Base-by-base conservation (phyloP, 2,113 vertebrate genomes). In the Hypocryptadius cinnamomeus region DNA sequence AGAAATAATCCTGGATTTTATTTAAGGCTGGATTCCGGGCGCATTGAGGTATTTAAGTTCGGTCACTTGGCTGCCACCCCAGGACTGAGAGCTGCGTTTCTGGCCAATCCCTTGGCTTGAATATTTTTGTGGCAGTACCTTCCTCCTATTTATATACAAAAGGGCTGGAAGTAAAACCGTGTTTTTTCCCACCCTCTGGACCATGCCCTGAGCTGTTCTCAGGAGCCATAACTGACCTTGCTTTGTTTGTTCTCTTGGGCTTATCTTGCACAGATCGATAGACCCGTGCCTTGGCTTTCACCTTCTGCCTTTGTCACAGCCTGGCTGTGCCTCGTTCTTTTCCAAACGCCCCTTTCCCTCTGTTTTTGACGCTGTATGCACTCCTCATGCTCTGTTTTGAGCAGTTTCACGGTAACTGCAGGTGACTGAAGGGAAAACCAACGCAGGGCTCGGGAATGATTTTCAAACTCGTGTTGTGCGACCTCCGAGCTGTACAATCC, bases 281-380 rank as follows among this genome's bases (percentile, higher is more conserved):
- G 54, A 70, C 51, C 73, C 61, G 50, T 18, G 3, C 39, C 78
- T 70, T 31, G 10, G 33, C 69, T 59, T 59, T 74, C 39, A 1
- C 77, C 13, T 23, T 24, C 39, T 40, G 50, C 8, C 0, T 37
- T 48, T 22, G 25, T 10, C 25, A 39, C 85, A 39, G 53, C 7
- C 74, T 24, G 76, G 11, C 66, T 9, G 9, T 15, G 24, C 56
- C 50, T 61, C 8, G 12, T 10, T 6, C 22, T n/a, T 20, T 47
- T 25, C 61, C 44, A 2, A 78, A 23, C 5, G 15, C 42, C 21
- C 0, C 5, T 35, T 63, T 17, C 60, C 30, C 42, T 6, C 1
- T 11, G 60, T 10, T 74, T 68, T 60, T 48, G 51, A 25, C 10
- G 5, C 0, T 0, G 9, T 9, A 9, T 10, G 11, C 25, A 0